Evolutionary conservation across 2,113 vertebrate genomes (phyloP), one percentile per base, ranked within the genome.

Genomic region (Condylura cristata): DNA sequence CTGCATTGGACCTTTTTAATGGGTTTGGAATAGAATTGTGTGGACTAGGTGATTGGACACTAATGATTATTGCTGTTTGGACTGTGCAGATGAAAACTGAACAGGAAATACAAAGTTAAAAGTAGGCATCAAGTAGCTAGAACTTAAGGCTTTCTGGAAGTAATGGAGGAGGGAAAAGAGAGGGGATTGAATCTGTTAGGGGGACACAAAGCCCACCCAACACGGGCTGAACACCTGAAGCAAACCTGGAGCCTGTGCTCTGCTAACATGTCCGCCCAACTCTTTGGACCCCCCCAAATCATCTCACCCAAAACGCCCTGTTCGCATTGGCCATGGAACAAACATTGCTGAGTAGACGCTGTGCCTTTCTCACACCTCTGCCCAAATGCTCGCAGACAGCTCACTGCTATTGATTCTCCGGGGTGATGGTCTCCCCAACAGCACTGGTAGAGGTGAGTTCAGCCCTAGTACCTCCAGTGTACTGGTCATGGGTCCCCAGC

Each of bases 1-100:
- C 28, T 56, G 11, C 75, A 76, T 81, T 56, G 84, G 58, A 80
- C n/a, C 58, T 76, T 24, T 6, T 44, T 24, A 48, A 39, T 41
- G 39, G 66, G 32, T 83, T 94, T 85, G 70, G 53, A 75, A n/a
- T 20, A 16, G 85, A 81, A 72, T 5, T 68, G 66, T 86, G 63
- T 86, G 78, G 86, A 51, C 46, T 37, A 89, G 56, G 80, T 5
- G 48, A 34, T 56, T 46, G 53, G 48, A 26, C 76, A 28, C 2
- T 46, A 65, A 82, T 32, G 53, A 93, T 63, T 24, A 94, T 18
- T 66, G 44, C 46, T 72, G 8, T 14, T 74, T 46, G 83, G 65
- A 41, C 37, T 72, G 28, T 72, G 48, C 44, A 78, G 68, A 3
- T 58, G 74, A 18, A 48, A 18, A 34, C 22, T 46, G 63, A 82